Conservation (phyloP, 1,140 invertebrate species). For the Drosophila littoralis region DNA sequence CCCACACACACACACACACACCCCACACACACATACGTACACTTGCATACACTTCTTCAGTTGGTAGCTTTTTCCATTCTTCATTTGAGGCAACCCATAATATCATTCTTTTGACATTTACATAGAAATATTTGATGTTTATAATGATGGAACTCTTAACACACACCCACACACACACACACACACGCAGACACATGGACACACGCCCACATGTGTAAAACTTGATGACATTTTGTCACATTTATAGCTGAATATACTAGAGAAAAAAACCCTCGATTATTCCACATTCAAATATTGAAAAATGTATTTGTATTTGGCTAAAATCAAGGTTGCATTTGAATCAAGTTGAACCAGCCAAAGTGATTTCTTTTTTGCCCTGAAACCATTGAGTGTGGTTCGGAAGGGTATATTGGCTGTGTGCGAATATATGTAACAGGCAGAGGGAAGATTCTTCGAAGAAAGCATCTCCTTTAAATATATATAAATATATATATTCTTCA, state of each 20-base stretch:
- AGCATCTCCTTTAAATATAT: too few relatives aligned
- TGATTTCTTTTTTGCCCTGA: too few relatives aligned
- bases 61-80: slow-evolving; percentile 33
- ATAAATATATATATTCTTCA: too few relatives aligned
- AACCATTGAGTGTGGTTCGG: too few relatives aligned
- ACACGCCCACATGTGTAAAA: not conserved
- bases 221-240: not conserved
- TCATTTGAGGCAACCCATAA: slow-evolving; percentile 49
- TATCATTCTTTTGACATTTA: slow-evolving; percentile 63
- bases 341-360: too few relatives aligned
- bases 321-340: slow-evolving; percentile 63
- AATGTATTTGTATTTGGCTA: slow-evolving; percentile 29
- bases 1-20: slow-evolving; percentile 21
- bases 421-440: too few relatives aligned
- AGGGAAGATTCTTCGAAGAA: too few relatives aligned
- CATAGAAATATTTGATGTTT: slow-evolving; percentile 74
- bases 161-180: not conserved
- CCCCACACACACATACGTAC: not conserved
- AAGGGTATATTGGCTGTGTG: too few relatives aligned
- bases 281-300: slow-evolving; percentile 24
- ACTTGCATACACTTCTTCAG: slow-evolving; percentile 8
- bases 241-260: slow-evolving; percentile 12
- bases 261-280: slow-evolving; percentile 17
- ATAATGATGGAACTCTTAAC: slow-evolving; percentile 55
- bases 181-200: not conserved